Evolutionary conservation across 2,797 vertebrate species (phyloP).

Genomic region (Micrastur ruficollis): DNA sequence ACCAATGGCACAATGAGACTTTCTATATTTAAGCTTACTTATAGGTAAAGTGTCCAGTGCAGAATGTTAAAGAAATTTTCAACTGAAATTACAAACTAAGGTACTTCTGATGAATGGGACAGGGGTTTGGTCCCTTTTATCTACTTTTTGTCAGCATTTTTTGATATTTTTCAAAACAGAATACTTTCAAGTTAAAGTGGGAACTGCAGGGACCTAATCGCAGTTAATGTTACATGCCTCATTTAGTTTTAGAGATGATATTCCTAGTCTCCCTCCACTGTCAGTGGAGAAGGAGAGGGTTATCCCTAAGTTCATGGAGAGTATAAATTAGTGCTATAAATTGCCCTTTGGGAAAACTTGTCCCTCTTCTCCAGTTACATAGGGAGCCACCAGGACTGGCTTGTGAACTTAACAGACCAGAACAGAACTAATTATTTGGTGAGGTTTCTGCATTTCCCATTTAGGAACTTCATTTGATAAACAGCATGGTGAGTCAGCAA

Average conservation of each 20-base stretch:
- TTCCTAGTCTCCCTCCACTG: background rate
- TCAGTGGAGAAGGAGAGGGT: background rate
- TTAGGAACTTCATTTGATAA: constrained; percentile 18
- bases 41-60: background rate
- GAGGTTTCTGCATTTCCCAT: background rate
- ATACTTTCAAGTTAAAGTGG: background rate
- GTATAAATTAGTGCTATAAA: background rate
- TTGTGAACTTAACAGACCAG: background rate
- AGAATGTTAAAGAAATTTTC: background rate
- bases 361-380: background rate
- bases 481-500: background rate
- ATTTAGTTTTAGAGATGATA: background rate
- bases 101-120: background rate
- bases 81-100: background rate
- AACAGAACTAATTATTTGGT: constrained; percentile 1
- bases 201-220: background rate
- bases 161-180: background rate
- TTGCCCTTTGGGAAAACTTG: background rate
- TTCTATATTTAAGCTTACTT: background rate
- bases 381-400: background rate
- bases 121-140: background rate
- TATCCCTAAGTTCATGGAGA: background rate
- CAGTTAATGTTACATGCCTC: background rate
- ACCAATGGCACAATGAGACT: background rate
- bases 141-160: background rate